Percentiles rank a stretch among this genome's conserved stretches.
phyloP scores from a whole-genome alignment of 2,113 vertebrate species.

The Lichenostomus cassidix region DNA sequence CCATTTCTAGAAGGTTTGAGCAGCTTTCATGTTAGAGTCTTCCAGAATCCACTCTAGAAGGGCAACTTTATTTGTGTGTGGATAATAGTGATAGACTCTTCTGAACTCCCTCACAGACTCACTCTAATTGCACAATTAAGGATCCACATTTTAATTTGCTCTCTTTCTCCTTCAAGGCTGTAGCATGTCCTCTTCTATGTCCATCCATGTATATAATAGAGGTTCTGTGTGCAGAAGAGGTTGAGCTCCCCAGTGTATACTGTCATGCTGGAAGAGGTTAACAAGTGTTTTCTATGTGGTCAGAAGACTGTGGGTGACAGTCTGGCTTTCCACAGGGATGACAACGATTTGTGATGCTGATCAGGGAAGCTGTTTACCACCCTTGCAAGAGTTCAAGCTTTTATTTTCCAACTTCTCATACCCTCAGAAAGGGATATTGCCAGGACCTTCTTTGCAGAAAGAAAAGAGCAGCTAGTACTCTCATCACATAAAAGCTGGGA shows the following conservation, averaged over 20 bases:
- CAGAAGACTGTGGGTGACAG: not conserved
- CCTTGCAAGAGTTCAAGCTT: not conserved
- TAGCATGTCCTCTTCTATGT: not conserved
- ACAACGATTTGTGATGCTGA: not conserved
- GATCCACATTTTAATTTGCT: not conserved
- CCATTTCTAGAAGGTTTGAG: not conserved
- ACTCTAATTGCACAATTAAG: not conserved
- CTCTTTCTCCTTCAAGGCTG: not conserved
- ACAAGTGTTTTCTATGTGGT: not conserved
- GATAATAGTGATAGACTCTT: not conserved
- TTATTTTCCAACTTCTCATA: not conserved
- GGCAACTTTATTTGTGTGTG: not conserved
- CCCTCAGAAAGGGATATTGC: not conserved
- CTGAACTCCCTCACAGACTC: not conserved
- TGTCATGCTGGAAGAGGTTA: not conserved
- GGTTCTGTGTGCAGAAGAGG: not conserved
- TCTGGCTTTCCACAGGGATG: not conserved
- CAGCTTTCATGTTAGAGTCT: not conserved
- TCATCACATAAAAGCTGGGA: not conserved
- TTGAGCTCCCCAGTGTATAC: fast-evolving
- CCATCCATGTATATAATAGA: not conserved
- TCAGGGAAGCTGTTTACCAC: not conserved
- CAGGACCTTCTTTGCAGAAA: not conserved
- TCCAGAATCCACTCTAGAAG: not conserved
- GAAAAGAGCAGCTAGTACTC: not conserved